Evolutionary conservation across 2,888 invertebrate genomes (phyloP), one percentile per base, ranked within the genome.

Genomic region (Ophion ellenae): DNA sequence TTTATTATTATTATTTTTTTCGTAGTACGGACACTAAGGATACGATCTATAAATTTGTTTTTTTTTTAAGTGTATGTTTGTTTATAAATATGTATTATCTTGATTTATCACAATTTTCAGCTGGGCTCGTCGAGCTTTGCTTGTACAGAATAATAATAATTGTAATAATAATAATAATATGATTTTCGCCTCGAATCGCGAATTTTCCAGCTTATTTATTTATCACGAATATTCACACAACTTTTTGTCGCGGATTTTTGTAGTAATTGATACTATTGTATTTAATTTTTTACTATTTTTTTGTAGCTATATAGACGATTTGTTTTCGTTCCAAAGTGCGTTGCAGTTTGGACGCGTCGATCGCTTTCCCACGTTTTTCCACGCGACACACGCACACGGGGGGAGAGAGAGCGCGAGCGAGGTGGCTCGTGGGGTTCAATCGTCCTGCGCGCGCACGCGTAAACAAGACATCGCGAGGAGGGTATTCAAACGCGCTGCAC

Each of bases 311-410:
- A 73, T 61, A 57, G 59, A 61, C 61, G 76, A 67, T 75, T 47
- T 24, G 57, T 24, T 20, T 63, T 79, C 28, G 24, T 28, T 17
- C 20, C 20, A 63, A 79, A 47, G 47, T 47, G 47, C 74, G 69
- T 17, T 36, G 80, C 64, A 17, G 67, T 85, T 85, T 59, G 28
- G 81, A 77, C 77, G 81, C 77, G 32, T 82, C 71, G 74, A 57
- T 20, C 63, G 82, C 81, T 83, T 85, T 85, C 85, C 85, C 85
- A 85, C 85, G 85, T 83, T 83, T 85, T 85, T 85, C 78, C 74
- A 64, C 75, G 66, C 73, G 82, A 76, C 64, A 57, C 20, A 20
- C 17, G 67, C 53, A 40, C 36, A 20, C 36, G 36, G 4, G 17
- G 28, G 28, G 14, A 32, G 28, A 32, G 28, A 32, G 2, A 47